Base-by-base conservation (phyloP, 2,797 vertebrate species). In the Labroides dimidiatus region DNA sequence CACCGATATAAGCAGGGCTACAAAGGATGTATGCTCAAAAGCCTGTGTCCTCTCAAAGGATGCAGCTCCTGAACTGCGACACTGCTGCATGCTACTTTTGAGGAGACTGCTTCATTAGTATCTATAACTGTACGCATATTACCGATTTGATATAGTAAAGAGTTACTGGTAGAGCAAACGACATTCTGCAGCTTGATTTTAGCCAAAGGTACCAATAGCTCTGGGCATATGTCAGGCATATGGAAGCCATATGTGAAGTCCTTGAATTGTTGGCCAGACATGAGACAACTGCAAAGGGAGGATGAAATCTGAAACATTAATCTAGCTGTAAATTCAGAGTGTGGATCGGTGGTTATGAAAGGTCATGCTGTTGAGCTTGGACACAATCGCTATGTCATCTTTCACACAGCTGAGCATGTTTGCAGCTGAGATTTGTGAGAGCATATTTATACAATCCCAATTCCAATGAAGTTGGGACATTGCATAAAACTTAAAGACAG, bases 241-340 rank as follows among this genome's bases (percentile, higher is more conserved):
- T 91, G 87, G 85, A 78, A 77, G 62, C 84, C 77, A 74, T 65
- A 88, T 88, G 80, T 78, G 81, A 86, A 36, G n/a, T 14, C 36
- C 60, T 69, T 30, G 59, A 42, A 75, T 69, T 77, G 66, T 72
- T 92, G 90, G 87, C 82, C 19, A 56, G 82, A 86, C 80, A 85
- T 90, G 49, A 91, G 70, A 90, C 64, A 70, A 36, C 49, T 33
- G 30, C 4, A 7, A 7, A 57, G 45, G 59, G 77, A 71, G 67
- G 66, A 87, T 88, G 74, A 78, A 81, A 85, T 80, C 58, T 16
- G 59, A 88, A 87, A 81, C 82, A 77, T 52, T 62, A 69, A 86
- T 82, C 77, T 59, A 51, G 85, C 78, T 72, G 77, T 91, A 88
- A 85, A 87, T 83, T 80, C 55, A 68, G 42, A 71, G 71, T 41